These are phyloP conservation scores for Gymnosoma rotundatum DNA, from an alignment of 2,888 invertebrate genomes.

Conservation along the genomic window DNA sequence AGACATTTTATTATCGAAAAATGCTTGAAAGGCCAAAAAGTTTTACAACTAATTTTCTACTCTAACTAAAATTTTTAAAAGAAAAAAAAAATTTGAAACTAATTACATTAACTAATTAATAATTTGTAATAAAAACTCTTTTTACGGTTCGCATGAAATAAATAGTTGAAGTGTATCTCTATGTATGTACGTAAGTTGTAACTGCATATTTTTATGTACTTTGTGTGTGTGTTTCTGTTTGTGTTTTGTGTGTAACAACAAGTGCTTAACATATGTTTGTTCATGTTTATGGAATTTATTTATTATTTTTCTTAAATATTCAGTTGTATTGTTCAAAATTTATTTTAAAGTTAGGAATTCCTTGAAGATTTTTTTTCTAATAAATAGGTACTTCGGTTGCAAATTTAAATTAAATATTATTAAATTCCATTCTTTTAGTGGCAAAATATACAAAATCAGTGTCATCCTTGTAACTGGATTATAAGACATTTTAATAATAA, in stretches of 20 bases:
- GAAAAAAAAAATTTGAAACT: no score
- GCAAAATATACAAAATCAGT: slow-evolving; percentile 23
- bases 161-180: no score
- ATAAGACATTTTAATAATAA: background rate
- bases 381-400: slow-evolving; percentile 54
- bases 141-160: no score
- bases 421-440: no score
- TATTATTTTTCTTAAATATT: background rate
- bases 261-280: slow-evolving; percentile 44
- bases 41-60: no score
- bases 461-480: background rate
- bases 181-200: no score
- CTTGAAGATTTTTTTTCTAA: slow-evolving; percentile 33
- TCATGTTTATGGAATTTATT: background rate
- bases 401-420: background rate
- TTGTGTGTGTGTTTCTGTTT: background rate
- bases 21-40: no score
- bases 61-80: no score
- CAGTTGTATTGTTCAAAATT: slow-evolving; percentile 4
- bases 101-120: no score
- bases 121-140: no score
- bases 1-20: no score
- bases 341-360: slow-evolving; percentile 21
- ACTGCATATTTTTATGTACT: no score
- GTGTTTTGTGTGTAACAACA: slow-evolving; percentile 20